Percentiles rank a stretch among this genome's conserved stretches.
These are phyloP conservation scores for Hyles vespertilio DNA, from an alignment of 1,140 invertebrate genomes.

Conservation along the genomic window DNA sequence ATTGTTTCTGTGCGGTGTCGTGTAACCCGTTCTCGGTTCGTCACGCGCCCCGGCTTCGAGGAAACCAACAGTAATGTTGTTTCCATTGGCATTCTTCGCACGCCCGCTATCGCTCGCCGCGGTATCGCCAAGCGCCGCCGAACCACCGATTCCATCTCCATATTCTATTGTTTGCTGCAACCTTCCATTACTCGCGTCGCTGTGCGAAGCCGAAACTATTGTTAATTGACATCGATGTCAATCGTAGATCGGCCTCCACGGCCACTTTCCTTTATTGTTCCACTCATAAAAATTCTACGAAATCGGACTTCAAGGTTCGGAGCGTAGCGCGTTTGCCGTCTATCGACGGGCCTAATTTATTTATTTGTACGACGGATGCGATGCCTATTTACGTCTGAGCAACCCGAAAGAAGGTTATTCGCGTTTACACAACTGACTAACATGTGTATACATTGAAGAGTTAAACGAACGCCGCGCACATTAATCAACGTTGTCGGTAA, in stretches of 20 bases:
- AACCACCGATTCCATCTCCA: slow-evolving; percentile 27
- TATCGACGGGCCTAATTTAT: slow-evolving; percentile 45
- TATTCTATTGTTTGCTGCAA: slow-evolving; percentile 30
- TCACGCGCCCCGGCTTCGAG: slow-evolving; percentile 52
- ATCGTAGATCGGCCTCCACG: slow-evolving; percentile 16
- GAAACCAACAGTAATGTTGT: slow-evolving; percentile 60
- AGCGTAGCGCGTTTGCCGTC: slow-evolving; percentile 33
- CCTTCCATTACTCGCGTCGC: slow-evolving; percentile 22
- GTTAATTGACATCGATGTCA: slow-evolving; percentile 23
- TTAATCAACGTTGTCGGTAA: slow-evolving; percentile 72
- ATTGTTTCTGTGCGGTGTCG: slow-evolving; percentile 50
- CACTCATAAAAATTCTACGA: slow-evolving; percentile 19
- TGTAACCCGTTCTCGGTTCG: slow-evolving; percentile 51
- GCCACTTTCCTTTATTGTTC: slow-evolving; percentile 30
- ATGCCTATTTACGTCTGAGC: slow-evolving; percentile 42
- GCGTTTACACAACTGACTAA: slow-evolving; percentile 42
- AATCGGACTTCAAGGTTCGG: slow-evolving; percentile 29
- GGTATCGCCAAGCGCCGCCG: slow-evolving; percentile 29
- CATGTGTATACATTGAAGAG: slow-evolving; percentile 45
- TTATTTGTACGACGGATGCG: slow-evolving; percentile 49
- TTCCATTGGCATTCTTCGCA: slow-evolving; percentile 61
- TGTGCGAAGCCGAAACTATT: slow-evolving; percentile 20
- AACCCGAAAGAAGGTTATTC: slow-evolving; percentile 60
- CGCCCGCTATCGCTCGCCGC: slow-evolving; percentile 30
- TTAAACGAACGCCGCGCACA: slow-evolving; percentile 55